Conservation (phyloP, 2,113 vertebrate genomes). For the Oxyruncus cristatus region DNA sequence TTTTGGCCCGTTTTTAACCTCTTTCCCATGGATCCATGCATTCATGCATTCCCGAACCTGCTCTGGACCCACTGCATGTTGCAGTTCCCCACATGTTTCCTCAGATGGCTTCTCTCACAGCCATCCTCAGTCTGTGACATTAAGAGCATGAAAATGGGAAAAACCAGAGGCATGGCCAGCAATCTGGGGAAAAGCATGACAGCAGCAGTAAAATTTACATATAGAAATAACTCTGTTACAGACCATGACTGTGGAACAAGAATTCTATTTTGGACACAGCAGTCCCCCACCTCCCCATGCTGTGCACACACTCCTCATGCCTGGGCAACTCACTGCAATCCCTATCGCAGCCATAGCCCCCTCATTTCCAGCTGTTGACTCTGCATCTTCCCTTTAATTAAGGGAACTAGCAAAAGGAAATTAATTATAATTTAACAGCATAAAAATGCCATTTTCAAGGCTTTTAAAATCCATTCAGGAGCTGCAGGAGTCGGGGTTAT, state of each 20-base stretch:
- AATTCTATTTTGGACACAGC: neutral
- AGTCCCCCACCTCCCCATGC: neutral
- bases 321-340: neutral
- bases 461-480: neutral
- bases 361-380: neutral
- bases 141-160: neutral
- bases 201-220: neutral
- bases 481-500: neutral
- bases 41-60: neutral
- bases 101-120: neutral
- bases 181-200: neutral
- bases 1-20: neutral
- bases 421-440: neutral
- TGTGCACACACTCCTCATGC: rapidly evolving
- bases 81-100: neutral
- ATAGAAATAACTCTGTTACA: neutral
- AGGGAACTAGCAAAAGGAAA: constrained; percentile 14
- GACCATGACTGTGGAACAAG: neutral
- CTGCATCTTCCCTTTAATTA: neutral
- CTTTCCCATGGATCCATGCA: neutral
- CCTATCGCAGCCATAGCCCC: neutral
- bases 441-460: neutral
- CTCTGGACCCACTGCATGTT: neutral
- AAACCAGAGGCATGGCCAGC: neutral
- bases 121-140: neutral